Evolutionary conservation across 1,140 invertebrate species (phyloP), one percentile per base, ranked within the genome.

Genomic region (Antheraea mylitta): DNA sequence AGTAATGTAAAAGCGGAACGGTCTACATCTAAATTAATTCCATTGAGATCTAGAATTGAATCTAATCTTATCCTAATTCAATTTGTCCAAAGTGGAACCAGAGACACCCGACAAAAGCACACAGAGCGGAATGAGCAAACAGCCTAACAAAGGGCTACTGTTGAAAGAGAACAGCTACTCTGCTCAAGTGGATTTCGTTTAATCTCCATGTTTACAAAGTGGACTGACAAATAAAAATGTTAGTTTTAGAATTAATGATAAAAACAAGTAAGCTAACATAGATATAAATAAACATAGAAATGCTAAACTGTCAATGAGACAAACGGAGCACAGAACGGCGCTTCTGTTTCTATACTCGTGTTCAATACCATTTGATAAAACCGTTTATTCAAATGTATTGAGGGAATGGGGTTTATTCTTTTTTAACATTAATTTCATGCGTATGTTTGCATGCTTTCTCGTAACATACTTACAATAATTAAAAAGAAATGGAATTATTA

Each of bases 31-130:
- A 68, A 63, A 68, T 68, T 68, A 68, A 45, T 63, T 48, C 42
- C 67, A 68, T 63, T 68, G 67, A 68, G 38, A 53, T 68, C 18
- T 45, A 42, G 59, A 68, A 68, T 68, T 62, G 45, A 42, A 22
- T 65, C 61, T 37, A 63, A n/a, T 63, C 22, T 37, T 19, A 42
- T 19, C 16, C 78, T 84, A 80, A 88, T 85, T 88, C 85, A 85
- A 86, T 85, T 86, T 79, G 76, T 71, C 66, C 78, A 72, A 79
- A 86, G 86, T 83, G 79, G 77, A 77, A 71, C 69, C 70, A 69
- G 67, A 53, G 67, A 70, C 62, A 48, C 45, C 67, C 67, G 68
- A 75, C 74, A 76, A 77, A 75, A 74, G 74, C 79, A 70, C 72
- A 80, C 75, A 78, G 64, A 65, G 63, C 71, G 67, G 45, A 53